Conservation (phyloP, 2,888 invertebrate genomes). For the Coenonympha glycerion region DNA sequence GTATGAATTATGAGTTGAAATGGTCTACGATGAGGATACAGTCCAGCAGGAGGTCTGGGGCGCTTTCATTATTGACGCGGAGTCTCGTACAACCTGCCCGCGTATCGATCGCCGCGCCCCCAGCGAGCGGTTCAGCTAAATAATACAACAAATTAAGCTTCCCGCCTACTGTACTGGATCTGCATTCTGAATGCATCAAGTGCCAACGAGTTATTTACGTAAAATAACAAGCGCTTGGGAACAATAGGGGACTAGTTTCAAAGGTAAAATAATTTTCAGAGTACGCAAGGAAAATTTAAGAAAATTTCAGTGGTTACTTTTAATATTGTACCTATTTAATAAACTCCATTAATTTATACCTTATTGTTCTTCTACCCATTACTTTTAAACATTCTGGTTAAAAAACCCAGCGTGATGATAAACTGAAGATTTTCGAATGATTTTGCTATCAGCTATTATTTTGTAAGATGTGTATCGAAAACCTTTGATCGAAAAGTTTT, state of each 20-base stretch:
- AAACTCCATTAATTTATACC: no score
- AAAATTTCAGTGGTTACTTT: no score
- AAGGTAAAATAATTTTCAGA: no score
- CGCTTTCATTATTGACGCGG: slow-evolving; percentile 64
- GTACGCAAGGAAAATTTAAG: no score
- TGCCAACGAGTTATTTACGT: neutral
- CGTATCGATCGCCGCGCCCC: slow-evolving; percentile 10
- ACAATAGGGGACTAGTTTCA: no score
- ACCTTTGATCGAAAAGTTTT: neutral
- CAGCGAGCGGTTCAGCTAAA: slow-evolving; percentile 9
- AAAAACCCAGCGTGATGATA: no score
- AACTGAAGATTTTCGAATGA: no score
- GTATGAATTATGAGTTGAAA: neutral
- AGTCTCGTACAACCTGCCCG: slow-evolving; percentile 22
- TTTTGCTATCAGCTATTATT: no score
- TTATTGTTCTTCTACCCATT: no score
- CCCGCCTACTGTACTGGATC: neutral
- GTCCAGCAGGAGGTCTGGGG: slow-evolving; percentile 29
- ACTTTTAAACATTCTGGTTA: no score
- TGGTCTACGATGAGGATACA: slow-evolving; percentile 23
- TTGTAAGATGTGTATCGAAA: no score
- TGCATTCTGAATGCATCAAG: neutral
- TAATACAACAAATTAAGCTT: slow-evolving; percentile 14
- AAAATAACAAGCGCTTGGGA: neutral
- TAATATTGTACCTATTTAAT: no score